Conservation (phyloP, 2,888 invertebrate genomes). For the Rotaria macrura region DNA sequence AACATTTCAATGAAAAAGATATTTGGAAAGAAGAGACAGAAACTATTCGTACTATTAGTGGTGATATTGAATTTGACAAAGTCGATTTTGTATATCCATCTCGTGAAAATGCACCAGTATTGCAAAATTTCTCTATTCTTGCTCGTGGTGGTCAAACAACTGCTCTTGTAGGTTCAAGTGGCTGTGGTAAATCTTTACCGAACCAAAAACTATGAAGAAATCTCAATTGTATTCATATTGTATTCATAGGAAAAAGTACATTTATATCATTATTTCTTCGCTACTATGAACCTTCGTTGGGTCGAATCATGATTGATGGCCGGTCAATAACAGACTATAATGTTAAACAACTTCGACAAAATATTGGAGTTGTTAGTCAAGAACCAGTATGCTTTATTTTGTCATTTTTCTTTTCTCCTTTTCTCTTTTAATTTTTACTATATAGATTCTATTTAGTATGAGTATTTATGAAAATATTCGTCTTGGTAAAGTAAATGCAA, state of each 20-base stretch:
- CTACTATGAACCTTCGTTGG: slow-evolving; percentile 81
- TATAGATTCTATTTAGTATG: slow-evolving; percentile 86
- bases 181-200: slow-evolving; percentile 53
- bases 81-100: slow-evolving; percentile 75
- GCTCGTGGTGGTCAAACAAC: slow-evolving; percentile 87
- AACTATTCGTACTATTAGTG: not conserved
- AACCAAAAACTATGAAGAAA: not conserved
- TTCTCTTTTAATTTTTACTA: slow-evolving; percentile 48
- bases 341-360: slow-evolving; percentile 67
- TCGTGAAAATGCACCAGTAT: slow-evolving; percentile 65
- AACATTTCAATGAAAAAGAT: not conserved
- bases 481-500: slow-evolving; percentile 61
- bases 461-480: too few species aligned
- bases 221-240: not conserved
- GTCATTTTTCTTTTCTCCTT: slow-evolving; percentile 62
- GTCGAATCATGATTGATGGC: slow-evolving; percentile 69
- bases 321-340: slow-evolving; percentile 72
- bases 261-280: slow-evolving; percentile 80
- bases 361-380: slow-evolving; percentile 84
- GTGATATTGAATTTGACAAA: slow-evolving; percentile 74
- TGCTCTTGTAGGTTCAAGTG: slow-evolving; percentile 93
- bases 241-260: slow-evolving; percentile 71
- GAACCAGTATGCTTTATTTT: slow-evolving; percentile 95
- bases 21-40: not conserved
- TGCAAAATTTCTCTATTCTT: slow-evolving; percentile 66